phyloP scores from a whole-genome alignment of 2,797 vertebrate genomes.

The Odontamblyopus rebecca region DNA sequence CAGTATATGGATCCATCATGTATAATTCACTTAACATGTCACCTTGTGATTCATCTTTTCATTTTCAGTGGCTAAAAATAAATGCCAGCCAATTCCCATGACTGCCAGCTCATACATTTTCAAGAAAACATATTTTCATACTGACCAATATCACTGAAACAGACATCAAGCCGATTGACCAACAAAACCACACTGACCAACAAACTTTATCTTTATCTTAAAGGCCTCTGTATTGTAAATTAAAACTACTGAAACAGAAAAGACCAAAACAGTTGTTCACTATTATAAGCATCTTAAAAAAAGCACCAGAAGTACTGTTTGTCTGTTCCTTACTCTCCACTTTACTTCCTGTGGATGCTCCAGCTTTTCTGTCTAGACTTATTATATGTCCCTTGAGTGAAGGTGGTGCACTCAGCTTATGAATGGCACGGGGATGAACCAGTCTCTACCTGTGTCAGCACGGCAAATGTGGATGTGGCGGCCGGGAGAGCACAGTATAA shows the following conservation, averaged over 20 bases:
- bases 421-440: constrained; percentile 52
- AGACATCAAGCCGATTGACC: too few relatives aligned
- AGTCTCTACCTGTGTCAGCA: constrained; percentile 61
- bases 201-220: too few relatives aligned
- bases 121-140: too few relatives aligned
- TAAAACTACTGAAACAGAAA: neutral
- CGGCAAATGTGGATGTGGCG: constrained; percentile 35
- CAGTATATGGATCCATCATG: too few relatives aligned
- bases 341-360: constrained; percentile 57
- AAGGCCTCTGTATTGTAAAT: too few relatives aligned
- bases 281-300: neutral
- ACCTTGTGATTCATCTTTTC: too few relatives aligned
- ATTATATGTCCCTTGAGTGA: constrained; percentile 57
- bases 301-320: neutral
- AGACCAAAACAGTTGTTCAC: neutral
- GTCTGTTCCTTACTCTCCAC: constrained; percentile 32
- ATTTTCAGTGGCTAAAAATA: too few relatives aligned
- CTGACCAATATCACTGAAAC: too few relatives aligned
- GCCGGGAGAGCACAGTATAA: constrained; percentile 52
- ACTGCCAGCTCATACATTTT: too few relatives aligned
- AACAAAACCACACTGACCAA: too few relatives aligned
- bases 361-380: constrained; percentile 63
- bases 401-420: constrained; percentile 55
- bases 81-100: too few relatives aligned
- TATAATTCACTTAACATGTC: too few relatives aligned